Percentiles rank a stretch among this genome's conserved stretches.
These are phyloP conservation scores for Drosophila greeni DNA, from an alignment of 2,888 invertebrate genomes.

Conservation along the genomic window DNA sequence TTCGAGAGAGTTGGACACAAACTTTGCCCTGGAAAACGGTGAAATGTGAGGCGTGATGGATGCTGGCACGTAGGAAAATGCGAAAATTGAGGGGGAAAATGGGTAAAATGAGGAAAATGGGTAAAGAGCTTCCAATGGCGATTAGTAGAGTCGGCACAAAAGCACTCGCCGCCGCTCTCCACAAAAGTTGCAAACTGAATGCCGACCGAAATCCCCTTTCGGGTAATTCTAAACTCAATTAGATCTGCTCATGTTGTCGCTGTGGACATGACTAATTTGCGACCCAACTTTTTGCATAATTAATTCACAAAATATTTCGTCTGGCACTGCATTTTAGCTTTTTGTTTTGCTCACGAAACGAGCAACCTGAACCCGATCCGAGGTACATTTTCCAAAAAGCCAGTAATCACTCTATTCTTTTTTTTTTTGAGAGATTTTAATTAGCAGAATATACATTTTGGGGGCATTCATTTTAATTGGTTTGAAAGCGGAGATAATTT, in stretches of 20 bases:
- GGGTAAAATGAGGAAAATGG: not conserved
- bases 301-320: constrained; percentile 27
- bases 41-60: constrained; percentile 10
- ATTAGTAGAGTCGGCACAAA: constrained; percentile 18
- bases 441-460: not conserved
- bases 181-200: constrained; percentile 27
- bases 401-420: constrained; percentile 4
- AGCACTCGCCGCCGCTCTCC: not conserved
- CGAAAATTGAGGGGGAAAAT: not conserved
- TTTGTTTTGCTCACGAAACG: not conserved
- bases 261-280: constrained; percentile 21
- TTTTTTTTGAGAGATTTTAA: not conserved
- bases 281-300: constrained; percentile 25
- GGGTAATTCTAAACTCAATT: constrained; percentile 38
- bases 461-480: not conserved
- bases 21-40: constrained; percentile 1
- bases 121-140: not conserved
- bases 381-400: not conserved
- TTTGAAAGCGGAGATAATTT: not conserved
- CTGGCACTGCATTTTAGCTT: not conserved
- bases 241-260: constrained; percentile 19
- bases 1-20: constrained; percentile 21
- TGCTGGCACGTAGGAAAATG: constrained; percentile 1
- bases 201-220: constrained; percentile 14
- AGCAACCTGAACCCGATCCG: constrained; percentile 1